A percentile compares a stretch with the other conserved stretches of the same genome.
phyloP scores from a whole-genome alignment of 2,797 vertebrate species.

The Mormyrops attenuatus region DNA sequence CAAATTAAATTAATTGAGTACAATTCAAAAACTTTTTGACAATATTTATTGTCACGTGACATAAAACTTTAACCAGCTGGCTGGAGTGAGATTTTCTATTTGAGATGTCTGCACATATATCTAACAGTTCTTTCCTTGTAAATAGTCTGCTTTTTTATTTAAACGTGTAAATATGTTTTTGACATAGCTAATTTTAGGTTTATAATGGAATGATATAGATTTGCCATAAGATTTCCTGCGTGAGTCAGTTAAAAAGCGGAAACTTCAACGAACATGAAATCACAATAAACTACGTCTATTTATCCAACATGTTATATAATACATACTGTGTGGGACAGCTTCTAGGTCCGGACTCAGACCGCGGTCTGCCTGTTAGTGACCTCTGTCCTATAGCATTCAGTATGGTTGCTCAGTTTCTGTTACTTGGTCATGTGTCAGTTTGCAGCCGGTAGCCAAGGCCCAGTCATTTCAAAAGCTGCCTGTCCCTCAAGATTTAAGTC shows the following conservation, averaged over 20 bases:
- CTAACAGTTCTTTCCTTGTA: not conserved
- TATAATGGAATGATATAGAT: not conserved
- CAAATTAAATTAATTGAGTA: not conserved
- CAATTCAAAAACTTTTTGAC: not conserved
- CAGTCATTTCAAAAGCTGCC: not conserved
- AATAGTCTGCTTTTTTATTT: not conserved
- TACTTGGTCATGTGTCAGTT: not conserved
- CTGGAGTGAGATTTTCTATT: not conserved
- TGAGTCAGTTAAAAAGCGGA: not conserved
- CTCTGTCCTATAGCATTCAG: not conserved
- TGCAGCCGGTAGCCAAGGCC: not conserved
- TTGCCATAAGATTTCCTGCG: not conserved
- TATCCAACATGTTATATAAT: too few species aligned
- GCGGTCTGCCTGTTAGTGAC: too few species aligned
- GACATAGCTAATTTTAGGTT: not conserved
- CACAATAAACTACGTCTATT: too few species aligned
- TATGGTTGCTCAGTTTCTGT: not conserved
- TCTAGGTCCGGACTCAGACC: too few species aligned
- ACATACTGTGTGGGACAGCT: too few species aligned
- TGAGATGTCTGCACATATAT: not conserved
- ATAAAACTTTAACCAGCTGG: not conserved
- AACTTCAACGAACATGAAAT: too few species aligned
- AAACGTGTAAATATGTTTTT: not conserved
- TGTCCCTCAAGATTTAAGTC: not conserved
- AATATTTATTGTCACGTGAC: not conserved